Evolutionary conservation across 1,140 invertebrate species (phyloP).

Genomic region (Drosophila busckii): DNA sequence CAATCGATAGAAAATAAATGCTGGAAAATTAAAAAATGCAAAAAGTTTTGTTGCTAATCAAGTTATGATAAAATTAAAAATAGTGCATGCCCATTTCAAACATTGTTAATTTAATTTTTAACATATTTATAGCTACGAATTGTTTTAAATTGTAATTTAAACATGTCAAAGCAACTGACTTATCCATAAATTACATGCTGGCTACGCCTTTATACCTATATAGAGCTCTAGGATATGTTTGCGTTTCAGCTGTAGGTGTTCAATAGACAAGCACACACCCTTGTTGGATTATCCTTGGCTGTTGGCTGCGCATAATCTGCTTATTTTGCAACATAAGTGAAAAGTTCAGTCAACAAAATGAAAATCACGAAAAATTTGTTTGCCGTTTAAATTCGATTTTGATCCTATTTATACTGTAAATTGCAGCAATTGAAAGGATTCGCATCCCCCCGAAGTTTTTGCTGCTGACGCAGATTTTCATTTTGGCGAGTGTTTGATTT

Average conservation of each 20-base stretch:
- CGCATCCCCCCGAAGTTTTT: background rate
- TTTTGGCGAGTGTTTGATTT: constrained; percentile 62
- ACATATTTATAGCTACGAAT: too few relatives aligned
- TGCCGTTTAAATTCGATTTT: constrained; percentile 78
- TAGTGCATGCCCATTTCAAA: too few relatives aligned
- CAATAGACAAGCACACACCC: constrained; percentile 43
- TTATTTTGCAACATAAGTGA: constrained; percentile 73
- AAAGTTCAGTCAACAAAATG: constrained; percentile 77
- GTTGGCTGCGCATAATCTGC: constrained; percentile 53
- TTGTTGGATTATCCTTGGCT: constrained; percentile 27
- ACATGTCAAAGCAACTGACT: too few relatives aligned
- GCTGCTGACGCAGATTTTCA: background rate
- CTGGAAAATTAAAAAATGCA: too few relatives aligned
- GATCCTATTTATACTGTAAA: constrained; percentile 78
- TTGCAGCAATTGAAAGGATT: constrained; percentile 78
- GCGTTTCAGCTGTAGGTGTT: constrained; percentile 35
- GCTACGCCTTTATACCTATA: background rate
- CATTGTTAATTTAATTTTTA: too few relatives aligned
- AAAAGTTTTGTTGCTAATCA: too few relatives aligned
- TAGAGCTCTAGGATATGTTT: constrained; percentile 2
- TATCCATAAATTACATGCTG: too few relatives aligned
- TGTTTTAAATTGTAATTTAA: too few relatives aligned
- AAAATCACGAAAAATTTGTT: constrained; percentile 75
- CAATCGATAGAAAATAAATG: too few relatives aligned
- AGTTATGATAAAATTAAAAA: too few relatives aligned